Evolutionary conservation across 2,888 invertebrate genomes (phyloP).

Genomic region (Limnephilus rhombicus): DNA sequence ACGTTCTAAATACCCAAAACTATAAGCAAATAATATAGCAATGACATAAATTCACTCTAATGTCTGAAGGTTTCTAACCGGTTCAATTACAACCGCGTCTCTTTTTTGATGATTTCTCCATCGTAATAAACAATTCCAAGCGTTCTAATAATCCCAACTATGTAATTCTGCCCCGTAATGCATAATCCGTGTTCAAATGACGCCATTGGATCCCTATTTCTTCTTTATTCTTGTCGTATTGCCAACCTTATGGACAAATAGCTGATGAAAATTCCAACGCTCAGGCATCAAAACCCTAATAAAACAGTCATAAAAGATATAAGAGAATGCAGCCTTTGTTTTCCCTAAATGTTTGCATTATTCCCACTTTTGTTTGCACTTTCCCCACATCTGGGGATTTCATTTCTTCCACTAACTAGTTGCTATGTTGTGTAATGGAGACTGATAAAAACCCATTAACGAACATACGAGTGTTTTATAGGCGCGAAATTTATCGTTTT

Average conservation of each 20-base stretch:
- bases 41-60: background rate
- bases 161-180: background rate
- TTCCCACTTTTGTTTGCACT: slow-evolving; percentile 7
- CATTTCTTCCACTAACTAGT: background rate
- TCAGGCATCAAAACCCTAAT: background rate
- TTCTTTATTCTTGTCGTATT: background rate
- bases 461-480: background rate
- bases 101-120: background rate
- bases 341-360: slow-evolving; percentile 25
- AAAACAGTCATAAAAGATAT: slow-evolving; percentile 14
- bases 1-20: too few relatives aligned
- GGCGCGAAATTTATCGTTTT: background rate
- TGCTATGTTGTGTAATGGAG: background rate
- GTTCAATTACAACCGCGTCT: background rate
- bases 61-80: background rate
- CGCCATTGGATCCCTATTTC: background rate
- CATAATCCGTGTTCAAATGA: background rate
- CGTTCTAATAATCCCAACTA: background rate
- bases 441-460: background rate
- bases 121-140: background rate
- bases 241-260: slow-evolving; percentile 1
- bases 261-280: background rate
- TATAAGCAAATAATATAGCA: background rate
- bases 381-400: background rate
- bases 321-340: slow-evolving; percentile 5